These are phyloP conservation scores for Macrophya alboannulata DNA, from an alignment of 2,888 invertebrate species.

Conservation along the genomic window DNA sequence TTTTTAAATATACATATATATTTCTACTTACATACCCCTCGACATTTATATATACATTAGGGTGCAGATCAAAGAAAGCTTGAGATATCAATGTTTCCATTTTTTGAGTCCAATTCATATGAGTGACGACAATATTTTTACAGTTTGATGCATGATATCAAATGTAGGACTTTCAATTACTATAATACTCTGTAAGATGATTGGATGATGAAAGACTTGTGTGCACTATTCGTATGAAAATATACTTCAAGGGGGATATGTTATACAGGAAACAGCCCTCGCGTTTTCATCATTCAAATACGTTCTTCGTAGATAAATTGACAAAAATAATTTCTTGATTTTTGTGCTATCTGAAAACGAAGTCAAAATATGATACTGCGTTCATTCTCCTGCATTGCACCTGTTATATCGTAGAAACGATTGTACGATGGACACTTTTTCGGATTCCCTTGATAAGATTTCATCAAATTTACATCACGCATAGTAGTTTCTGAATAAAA, in stretches of 20 bases:
- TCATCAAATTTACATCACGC: neutral
- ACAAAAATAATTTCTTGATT: neutral
- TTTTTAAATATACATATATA: neutral
- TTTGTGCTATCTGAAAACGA: neutral
- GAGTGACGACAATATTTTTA: neutral
- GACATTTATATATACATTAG: no score
- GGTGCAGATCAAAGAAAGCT: neutral
- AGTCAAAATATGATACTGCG: neutral
- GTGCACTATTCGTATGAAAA: no score
- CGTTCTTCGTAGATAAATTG: neutral
- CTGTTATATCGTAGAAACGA: neutral
- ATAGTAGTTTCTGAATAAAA: neutral
- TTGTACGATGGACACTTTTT: neutral
- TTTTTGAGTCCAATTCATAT: neutral
- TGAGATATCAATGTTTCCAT: neutral
- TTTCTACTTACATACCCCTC: neutral
- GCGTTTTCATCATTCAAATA: neutral
- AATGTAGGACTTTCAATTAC: no score
- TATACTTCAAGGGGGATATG: no score
- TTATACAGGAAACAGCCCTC: no score
- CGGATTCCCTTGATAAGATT: neutral
- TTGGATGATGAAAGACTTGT: no score
- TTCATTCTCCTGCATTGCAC: neutral
- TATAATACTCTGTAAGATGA: no score
- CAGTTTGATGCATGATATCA: no score